These are phyloP conservation scores for Saccopteryx leptura DNA, from an alignment of 2,113 vertebrate species.

Conservation along the genomic window DNA sequence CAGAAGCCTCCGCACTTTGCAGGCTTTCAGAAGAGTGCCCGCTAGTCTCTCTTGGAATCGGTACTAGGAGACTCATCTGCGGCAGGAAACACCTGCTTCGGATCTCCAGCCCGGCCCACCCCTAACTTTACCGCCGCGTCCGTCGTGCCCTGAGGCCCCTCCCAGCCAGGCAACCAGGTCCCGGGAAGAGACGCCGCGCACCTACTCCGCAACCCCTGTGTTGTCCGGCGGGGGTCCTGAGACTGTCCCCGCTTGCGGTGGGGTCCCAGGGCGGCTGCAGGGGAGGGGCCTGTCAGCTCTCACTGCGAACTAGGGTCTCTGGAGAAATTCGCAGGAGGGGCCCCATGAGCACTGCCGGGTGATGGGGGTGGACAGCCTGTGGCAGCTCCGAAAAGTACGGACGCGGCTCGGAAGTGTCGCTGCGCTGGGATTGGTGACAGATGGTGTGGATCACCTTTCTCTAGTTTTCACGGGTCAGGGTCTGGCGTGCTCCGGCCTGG, in stretches of 20 bases:
- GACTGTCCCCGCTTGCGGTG: too few relatives aligned
- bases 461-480: constrained; percentile 75
- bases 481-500: constrained; percentile 25
- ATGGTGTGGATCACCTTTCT: constrained; percentile 79
- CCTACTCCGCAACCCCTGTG: not conserved
- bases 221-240: not conserved
- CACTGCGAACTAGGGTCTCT: not conserved
- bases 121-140: constrained; percentile 53
- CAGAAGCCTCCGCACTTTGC: constrained; percentile 56
- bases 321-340: not conserved
- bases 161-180: not conserved
- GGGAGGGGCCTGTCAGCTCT: constrained; percentile 21
- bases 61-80: not conserved
- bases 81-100: constrained; percentile 77
- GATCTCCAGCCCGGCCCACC: not conserved
- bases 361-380: not conserved
- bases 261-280: not conserved
- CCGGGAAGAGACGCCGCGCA: not conserved
- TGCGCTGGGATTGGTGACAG: constrained; percentile 65
- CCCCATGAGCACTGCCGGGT: not conserved
- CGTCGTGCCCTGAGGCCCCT: not conserved
- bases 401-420: constrained; percentile 18
- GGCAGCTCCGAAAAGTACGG: constrained; percentile 53
- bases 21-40: not conserved
- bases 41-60: not conserved